These are phyloP conservation scores for Anolis sagrei DNA, from an alignment of 2,113 vertebrate genomes.

Conservation along the genomic window DNA sequence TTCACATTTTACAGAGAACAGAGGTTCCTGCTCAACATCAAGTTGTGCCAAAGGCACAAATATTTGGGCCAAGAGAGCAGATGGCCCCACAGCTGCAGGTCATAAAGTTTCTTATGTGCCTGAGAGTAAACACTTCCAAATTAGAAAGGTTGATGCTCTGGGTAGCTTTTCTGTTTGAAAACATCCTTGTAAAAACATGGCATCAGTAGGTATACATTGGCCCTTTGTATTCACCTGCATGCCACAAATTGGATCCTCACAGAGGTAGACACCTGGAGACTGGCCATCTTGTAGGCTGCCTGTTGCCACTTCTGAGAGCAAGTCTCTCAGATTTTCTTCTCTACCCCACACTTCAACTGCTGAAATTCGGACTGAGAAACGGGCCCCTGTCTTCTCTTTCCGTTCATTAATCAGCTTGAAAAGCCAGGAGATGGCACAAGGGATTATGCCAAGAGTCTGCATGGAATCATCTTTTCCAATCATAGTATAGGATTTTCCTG, in stretches of 20 bases:
- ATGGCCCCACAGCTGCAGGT: slow-evolving; percentile 74
- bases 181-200: neutral
- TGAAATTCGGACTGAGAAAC: slow-evolving; percentile 97
- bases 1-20: slow-evolving; percentile 64
- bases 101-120: slow-evolving; percentile 64
- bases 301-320: slow-evolving; percentile 94
- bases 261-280: slow-evolving; percentile 98
- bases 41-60: slow-evolving; percentile 73
- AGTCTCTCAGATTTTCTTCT: slow-evolving; percentile 95
- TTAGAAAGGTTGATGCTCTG: slow-evolving; percentile 45
- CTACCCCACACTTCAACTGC: slow-evolving; percentile 98
- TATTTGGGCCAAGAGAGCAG: slow-evolving; percentile 74
- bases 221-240: slow-evolving; percentile 88
- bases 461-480: slow-evolving; percentile 95
- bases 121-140: slow-evolving; percentile 69
- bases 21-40: slow-evolving; percentile 69
- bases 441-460: slow-evolving; percentile 96
- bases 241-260: slow-evolving; percentile 97
- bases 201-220: neutral
- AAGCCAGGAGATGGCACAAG: slow-evolving; percentile 98
- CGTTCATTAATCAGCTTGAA: slow-evolving; percentile 97
- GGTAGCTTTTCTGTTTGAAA: slow-evolving; percentile 45
- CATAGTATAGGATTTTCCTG: slow-evolving; percentile 98
- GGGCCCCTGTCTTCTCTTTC: slow-evolving; percentile 95
- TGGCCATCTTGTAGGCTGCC: slow-evolving; percentile 97